Percentiles rank a stretch among this genome's conserved stretches.
Evolutionary conservation across 2,797 vertebrate species (phyloP).

Genomic region (Fratercula arctica): DNA sequence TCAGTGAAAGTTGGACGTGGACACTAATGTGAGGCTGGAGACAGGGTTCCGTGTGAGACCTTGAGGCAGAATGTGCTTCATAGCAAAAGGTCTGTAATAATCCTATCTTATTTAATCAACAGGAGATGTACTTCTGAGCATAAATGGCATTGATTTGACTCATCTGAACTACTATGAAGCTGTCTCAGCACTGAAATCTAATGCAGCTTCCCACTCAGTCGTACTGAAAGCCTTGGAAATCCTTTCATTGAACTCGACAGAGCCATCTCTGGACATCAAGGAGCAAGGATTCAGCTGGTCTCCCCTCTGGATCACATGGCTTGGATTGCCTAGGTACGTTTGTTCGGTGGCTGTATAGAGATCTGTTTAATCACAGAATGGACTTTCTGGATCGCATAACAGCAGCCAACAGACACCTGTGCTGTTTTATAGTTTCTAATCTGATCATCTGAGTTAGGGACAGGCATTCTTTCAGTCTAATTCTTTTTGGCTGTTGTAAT

Average conservation of each 20-base stretch:
- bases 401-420: not conserved
- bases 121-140: constrained; percentile 91
- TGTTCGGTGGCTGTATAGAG: not conserved
- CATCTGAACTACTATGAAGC: constrained; percentile 89
- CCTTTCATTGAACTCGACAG: constrained; percentile 73
- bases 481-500: not conserved
- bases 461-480: not conserved
- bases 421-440: not conserved
- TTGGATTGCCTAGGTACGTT: constrained; percentile 87
- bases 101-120: not conserved
- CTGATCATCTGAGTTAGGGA: not conserved
- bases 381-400: not conserved
- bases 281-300: constrained; percentile 86
- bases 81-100: not conserved
- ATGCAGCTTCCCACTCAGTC: constrained; percentile 86
- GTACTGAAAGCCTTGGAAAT: constrained; percentile 86
- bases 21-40: not conserved
- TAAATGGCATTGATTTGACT: constrained; percentile 90
- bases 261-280: constrained; percentile 65
- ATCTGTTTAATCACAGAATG: not conserved
- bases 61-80: not conserved
- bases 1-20: not conserved
- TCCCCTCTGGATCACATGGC: constrained; percentile 90
- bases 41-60: not conserved
- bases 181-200: constrained; percentile 87